A percentile compares a stretch with the other conserved stretches of the same genome.
Evolutionary conservation across 2,797 vertebrate species (phyloP).

Genomic region (Eptatretus atami): DNA sequence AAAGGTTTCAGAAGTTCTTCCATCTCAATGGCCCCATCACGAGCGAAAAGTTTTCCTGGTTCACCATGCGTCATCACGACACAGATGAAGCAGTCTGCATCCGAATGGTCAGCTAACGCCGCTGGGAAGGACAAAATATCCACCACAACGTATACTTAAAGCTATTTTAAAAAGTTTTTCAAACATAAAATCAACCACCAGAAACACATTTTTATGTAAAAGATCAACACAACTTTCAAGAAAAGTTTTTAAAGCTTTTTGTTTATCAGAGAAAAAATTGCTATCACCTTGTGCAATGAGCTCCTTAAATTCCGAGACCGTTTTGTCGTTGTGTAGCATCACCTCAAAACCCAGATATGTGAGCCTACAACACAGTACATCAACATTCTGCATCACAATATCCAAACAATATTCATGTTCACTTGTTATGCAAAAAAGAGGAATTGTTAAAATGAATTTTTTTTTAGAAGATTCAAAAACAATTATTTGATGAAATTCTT

Average conservation of each 20-base stretch:
- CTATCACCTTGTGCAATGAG: constrained; percentile 26
- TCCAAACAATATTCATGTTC: too few relatives aligned
- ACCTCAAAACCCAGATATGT: constrained; percentile 49
- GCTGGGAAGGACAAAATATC: constrained; percentile 16
- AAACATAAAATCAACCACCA: too few relatives aligned
- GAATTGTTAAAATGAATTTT: too few relatives aligned
- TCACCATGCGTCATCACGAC: constrained; percentile 66
- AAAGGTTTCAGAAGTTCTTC: constrained; percentile 30
- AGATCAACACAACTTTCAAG: too few relatives aligned
- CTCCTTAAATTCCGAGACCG: constrained; percentile 17
- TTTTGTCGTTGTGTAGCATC: constrained; percentile 23
- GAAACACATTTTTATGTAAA: too few relatives aligned
- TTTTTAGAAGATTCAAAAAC: too few relatives aligned
- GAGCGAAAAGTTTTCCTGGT: constrained; percentile 31
- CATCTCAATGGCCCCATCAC: constrained; percentile 32
- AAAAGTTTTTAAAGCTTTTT: too few relatives aligned
- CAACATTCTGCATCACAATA: too few relatives aligned
- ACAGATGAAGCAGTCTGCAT: constrained; percentile 56
- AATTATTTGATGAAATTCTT: too few relatives aligned
- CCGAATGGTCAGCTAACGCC: constrained; percentile 22
- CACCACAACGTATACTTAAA: background rate
- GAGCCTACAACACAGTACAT: constrained; percentile 17
- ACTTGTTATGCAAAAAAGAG: too few relatives aligned
- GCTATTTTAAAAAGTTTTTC: too few relatives aligned
- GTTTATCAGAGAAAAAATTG: background rate